Base-by-base conservation (phyloP, 1,140 invertebrate genomes). In the Dinoponera quadriceps region DNA sequence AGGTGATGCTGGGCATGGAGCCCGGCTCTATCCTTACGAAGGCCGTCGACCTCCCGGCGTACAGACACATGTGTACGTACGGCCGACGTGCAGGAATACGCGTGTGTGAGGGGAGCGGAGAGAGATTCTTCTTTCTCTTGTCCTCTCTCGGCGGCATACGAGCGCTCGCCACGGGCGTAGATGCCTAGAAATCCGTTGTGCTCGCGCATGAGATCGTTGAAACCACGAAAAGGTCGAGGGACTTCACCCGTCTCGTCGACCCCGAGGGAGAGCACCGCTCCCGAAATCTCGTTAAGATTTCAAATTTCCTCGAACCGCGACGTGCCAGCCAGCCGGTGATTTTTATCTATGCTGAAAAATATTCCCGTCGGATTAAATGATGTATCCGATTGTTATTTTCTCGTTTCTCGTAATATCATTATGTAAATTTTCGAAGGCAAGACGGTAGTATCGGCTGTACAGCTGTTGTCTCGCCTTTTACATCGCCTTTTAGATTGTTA, bases 1-100 rank as follows among this genome's bases (percentile, higher is more conserved):
- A 94, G 93, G 90, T 93, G 92, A 93, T 93, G 92, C 92, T 93
- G 92, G 86, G 88, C 90, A 90, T 91, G 89, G 81, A 88, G 85
- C 90, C 74, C 89, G 87, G 85, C 90, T 77, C 89, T 92, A 93
- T 94, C 92, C 92, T 93, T 90, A 85, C 44, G 87, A 90, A 93
- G 94, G 93, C 90, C 93, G 89, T 91, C 92, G 93, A 94, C 93
- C 93, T 81, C 90, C 48, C 49, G 63, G 59, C 59, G 44, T 81
- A 82, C 88, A 88, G 62, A 85, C 83, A 66, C 65, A 59, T 48
- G 29, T 72, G 5, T 65, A 66, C 59, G 59, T 73, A 66, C 54
- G 66, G 3, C 48, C 62, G 27, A 71, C 54, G 57, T 7, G 9
- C 68, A 48, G 22, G 69, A 87, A 68, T 80, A 71, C 49, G 54